These are phyloP conservation scores for Carcina quercana DNA, from an alignment of 2,888 invertebrate genomes.

Conservation along the genomic window DNA sequence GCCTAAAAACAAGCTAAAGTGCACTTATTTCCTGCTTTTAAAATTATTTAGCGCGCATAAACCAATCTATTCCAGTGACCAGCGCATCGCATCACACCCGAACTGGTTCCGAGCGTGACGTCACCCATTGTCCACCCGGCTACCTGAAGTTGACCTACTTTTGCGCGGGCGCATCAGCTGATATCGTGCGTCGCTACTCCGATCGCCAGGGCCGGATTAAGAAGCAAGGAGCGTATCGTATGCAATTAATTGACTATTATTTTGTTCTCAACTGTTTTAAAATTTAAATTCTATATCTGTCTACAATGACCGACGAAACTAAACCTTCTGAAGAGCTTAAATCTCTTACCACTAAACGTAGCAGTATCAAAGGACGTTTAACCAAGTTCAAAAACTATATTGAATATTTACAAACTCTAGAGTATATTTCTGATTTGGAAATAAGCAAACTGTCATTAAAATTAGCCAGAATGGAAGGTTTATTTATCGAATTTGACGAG, in stretches of 20 bases:
- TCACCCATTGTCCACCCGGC: not conserved
- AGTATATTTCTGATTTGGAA: conserved; percentile 4
- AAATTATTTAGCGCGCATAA: not conserved
- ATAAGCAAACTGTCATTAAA: conserved; percentile 7
- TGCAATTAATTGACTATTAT: not conserved
- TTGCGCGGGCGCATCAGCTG: not conserved
- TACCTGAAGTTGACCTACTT: not conserved
- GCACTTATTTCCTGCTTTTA: not conserved
- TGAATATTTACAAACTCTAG: conserved; percentile 2
- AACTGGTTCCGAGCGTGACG: not conserved
- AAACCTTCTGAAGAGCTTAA: not conserved
- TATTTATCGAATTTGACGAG: conserved; percentile 10
- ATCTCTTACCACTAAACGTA: conserved; percentile 4
- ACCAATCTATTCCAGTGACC: not conserved
- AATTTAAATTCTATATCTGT: not conserved
- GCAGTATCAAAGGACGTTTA: conserved; percentile 7
- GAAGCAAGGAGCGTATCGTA: conserved; percentile 1
- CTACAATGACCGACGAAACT: not conserved
- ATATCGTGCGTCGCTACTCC: not conserved
- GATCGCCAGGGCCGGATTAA: not conserved
- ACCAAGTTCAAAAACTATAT: conserved; percentile 6
- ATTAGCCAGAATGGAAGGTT: conserved; percentile 6
- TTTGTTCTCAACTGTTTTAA: no score
- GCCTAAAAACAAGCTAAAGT: not conserved
- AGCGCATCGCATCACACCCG: not conserved